Evolutionary conservation across 23 tunicate genomes (phyloP).

Genomic region (Trididemnum nubilum): DNA sequence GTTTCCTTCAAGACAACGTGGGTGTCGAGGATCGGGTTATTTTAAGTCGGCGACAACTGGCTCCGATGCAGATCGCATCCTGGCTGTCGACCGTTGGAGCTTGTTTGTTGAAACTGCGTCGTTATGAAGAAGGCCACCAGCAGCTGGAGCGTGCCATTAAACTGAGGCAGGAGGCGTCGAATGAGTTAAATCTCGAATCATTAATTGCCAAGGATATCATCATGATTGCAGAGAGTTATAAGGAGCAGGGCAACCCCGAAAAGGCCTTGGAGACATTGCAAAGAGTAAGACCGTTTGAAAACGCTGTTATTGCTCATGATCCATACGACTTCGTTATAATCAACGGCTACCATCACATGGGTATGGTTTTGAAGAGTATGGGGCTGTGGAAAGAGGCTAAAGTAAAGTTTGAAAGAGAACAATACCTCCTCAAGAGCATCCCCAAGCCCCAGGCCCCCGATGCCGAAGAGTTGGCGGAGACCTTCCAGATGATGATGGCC

Average conservation of each 20-base stretch:
- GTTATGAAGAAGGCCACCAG: neutral
- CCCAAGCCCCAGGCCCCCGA: neutral
- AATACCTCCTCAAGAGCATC: neutral
- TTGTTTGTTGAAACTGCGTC: neutral
- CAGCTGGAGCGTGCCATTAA: neutral
- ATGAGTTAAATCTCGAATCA: neutral
- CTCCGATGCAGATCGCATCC: neutral
- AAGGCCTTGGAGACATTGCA: neutral
- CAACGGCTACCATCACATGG: neutral
- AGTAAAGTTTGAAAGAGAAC: conserved; percentile 2
- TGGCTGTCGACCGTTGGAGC: conserved; percentile 4
- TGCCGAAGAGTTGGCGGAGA: neutral
- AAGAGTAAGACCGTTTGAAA: neutral
- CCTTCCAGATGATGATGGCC: neutral
- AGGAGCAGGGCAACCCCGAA: neutral
- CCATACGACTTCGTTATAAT: neutral
- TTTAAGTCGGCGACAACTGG: neutral
- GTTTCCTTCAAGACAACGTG: neutral
- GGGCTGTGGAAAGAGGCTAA: conserved; percentile 12
- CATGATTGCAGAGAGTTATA: neutral
- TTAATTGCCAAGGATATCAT: neutral
- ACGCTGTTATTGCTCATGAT: neutral
- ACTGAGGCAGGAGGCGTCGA: neutral
- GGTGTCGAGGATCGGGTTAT: conserved; percentile 16
- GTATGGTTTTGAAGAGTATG: neutral